Percentiles rank a stretch among this genome's conserved stretches.
Evolutionary conservation across 2,888 invertebrate species (phyloP).

Genomic region (Lymantria dispar): DNA sequence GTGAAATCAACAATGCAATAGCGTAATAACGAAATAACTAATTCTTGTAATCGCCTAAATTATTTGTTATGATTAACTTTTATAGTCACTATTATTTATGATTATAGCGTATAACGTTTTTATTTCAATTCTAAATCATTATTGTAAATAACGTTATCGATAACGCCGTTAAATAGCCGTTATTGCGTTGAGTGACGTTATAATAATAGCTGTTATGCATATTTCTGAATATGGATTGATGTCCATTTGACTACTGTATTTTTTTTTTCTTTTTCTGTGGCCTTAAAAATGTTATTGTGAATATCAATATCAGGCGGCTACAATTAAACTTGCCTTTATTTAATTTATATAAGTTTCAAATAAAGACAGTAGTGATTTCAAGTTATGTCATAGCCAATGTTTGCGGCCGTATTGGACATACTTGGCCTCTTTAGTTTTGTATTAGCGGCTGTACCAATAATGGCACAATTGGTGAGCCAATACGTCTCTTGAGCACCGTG

Average conservation of each 20-base stretch:
- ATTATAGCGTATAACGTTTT: conserved; percentile 52
- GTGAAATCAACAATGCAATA: conserved; percentile 25
- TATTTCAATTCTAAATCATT: conserved; percentile 35
- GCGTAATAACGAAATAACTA: conserved; percentile 17
- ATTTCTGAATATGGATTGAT: conserved; percentile 16
- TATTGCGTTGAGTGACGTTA: conserved; percentile 14
- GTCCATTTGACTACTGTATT: conserved; percentile 23
- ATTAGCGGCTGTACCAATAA: conserved; percentile 1
- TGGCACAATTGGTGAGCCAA: conserved; percentile 7
- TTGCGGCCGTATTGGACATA: neutral
- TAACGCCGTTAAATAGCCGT: conserved; percentile 16
- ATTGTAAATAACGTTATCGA: conserved; percentile 20
- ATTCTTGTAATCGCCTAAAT: conserved; percentile 36
- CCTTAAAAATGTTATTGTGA: conserved; percentile 43
- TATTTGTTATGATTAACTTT: conserved; percentile 39
- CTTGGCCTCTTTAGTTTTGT: conserved; percentile 2
- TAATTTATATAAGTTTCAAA: conserved; percentile 30
- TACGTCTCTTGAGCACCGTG: conserved; percentile 25
- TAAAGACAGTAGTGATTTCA: conserved; percentile 28
- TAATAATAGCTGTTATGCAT: conserved; percentile 20
- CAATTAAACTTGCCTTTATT: conserved; percentile 28
- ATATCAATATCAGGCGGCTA: conserved; percentile 24
- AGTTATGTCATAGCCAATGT: conserved; percentile 1
- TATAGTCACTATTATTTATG: conserved; percentile 52
- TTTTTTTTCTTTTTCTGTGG: conserved; percentile 36